These are phyloP conservation scores for Sander lucioperca DNA, from an alignment of 2,113 vertebrate genomes.

Conservation along the genomic window DNA sequence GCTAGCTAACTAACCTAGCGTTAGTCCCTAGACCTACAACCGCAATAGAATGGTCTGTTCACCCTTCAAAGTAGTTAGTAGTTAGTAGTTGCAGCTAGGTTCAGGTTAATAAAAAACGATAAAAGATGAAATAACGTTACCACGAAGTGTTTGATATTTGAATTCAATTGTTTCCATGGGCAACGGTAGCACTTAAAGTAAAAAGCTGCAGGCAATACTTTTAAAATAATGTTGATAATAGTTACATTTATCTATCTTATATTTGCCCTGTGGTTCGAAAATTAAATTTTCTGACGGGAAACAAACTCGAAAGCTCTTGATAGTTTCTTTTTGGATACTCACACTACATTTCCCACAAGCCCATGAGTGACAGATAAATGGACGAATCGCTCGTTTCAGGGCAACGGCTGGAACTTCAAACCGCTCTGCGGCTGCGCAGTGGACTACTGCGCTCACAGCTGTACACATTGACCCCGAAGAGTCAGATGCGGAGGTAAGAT, in stretches of 20 bases:
- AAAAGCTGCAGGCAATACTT: background rate
- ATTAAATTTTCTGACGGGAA: background rate
- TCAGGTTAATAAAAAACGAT: background rate
- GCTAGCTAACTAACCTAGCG: background rate
- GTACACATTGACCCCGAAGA: slow-evolving; percentile 37
- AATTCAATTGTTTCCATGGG: slow-evolving; percentile 21
- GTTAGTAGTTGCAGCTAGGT: background rate
- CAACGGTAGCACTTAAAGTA: background rate
- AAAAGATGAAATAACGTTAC: background rate
- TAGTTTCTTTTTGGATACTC: background rate
- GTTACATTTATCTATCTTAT: background rate
- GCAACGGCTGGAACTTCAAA: background rate
- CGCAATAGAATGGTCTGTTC: background rate
- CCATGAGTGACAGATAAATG: background rate
- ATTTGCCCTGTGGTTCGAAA: background rate
- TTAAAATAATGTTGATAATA: background rate
- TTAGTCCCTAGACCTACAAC: background rate
- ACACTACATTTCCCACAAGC: slow-evolving; percentile 62
- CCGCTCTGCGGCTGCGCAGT: slow-evolving; percentile 51
- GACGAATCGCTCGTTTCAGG: slow-evolving; percentile 29
- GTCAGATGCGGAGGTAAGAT: slow-evolving; percentile 42
- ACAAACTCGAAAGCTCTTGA: background rate
- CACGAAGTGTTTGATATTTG: background rate
- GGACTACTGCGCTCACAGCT: background rate
- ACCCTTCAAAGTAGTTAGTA: background rate